Conservation (phyloP, 2,888 invertebrate genomes). For the Saturnia pavonia region DNA sequence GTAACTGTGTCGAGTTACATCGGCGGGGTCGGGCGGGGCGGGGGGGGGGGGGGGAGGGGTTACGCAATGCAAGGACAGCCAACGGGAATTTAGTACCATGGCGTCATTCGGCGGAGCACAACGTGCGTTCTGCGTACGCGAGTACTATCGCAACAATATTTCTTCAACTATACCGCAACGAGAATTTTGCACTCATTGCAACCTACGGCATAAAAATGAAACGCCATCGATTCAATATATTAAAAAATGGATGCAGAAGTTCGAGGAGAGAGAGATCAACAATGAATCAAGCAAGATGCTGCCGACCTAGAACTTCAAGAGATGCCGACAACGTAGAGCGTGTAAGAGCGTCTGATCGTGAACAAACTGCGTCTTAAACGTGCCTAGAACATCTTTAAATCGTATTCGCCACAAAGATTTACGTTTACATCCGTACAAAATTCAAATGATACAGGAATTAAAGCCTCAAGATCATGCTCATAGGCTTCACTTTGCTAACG, state of each 20-base stretch:
- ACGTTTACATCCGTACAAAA: conserved; percentile 23
- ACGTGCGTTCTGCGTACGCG: not conserved
- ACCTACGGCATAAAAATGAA: conserved; percentile 8
- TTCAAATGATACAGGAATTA: conserved; percentile 23
- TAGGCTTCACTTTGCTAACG: conserved; percentile 23
- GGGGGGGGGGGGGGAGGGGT: not conserved
- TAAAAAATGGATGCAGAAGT: conserved; percentile 12
- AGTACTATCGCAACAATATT: conserved; percentile 16
- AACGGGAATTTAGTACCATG: not conserved
- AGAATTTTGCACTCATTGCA: conserved; percentile 16
- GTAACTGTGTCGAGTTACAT: too few relatives aligned
- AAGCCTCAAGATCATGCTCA: conserved; percentile 21
- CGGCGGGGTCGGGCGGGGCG: too few relatives aligned
- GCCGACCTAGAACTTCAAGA: conserved; percentile 11
- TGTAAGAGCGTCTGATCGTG: conserved; percentile 21
- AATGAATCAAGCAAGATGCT: conserved; percentile 13
- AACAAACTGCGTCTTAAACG: conserved; percentile 18
- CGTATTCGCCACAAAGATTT: conserved; percentile 24
- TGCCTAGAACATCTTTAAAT: conserved; percentile 17
- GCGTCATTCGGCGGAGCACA: not conserved
- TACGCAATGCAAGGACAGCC: not conserved
- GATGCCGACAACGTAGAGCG: conserved; percentile 20
- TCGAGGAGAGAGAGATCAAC: conserved; percentile 12
- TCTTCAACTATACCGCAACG: conserved; percentile 18
- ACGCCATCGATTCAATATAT: conserved; percentile 8